Evolutionary conservation across 2,797 vertebrate species (phyloP).

Genomic region (Pseudomugil tenellus): DNA sequence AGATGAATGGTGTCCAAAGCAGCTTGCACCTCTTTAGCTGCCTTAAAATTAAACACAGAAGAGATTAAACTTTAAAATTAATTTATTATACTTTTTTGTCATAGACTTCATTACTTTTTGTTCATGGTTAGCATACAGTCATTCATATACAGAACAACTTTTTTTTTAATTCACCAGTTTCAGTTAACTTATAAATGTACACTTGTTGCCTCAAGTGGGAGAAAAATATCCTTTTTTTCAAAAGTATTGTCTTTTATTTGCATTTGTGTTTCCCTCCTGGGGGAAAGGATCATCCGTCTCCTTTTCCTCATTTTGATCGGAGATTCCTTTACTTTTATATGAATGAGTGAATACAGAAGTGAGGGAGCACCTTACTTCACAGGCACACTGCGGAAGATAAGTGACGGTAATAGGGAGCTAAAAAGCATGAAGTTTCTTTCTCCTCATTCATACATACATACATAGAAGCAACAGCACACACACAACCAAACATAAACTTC

Average conservation of each 20-base stretch:
- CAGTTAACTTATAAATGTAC: constrained; percentile 82
- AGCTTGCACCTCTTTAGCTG: neutral
- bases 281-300: constrained; percentile 35
- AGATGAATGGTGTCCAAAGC: constrained; percentile 10
- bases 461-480: constrained; percentile 5
- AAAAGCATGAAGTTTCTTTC: constrained; percentile 11
- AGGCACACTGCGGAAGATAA: constrained; percentile 57
- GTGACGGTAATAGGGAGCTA: constrained; percentile 36
- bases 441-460: constrained; percentile 16
- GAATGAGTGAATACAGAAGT: constrained; percentile 47
- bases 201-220: constrained; percentile 72
- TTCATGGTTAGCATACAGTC: constrained; percentile 85
- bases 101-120: constrained; percentile 81
- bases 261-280: constrained; percentile 1
- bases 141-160: constrained; percentile 82
- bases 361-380: constrained; percentile 67
- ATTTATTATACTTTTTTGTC: constrained; percentile 86
- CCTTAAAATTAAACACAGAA: neutral
- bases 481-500: neutral
- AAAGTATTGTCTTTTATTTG: constrained; percentile 61
- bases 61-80: constrained; percentile 80
- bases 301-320: constrained; percentile 18
- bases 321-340: constrained; percentile 17
- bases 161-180: constrained; percentile 54
- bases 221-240: constrained; percentile 66